Conservation (phyloP, 37 sponge, comb jelly and placozoan species). For the Hexactinellida sp. region DNA sequence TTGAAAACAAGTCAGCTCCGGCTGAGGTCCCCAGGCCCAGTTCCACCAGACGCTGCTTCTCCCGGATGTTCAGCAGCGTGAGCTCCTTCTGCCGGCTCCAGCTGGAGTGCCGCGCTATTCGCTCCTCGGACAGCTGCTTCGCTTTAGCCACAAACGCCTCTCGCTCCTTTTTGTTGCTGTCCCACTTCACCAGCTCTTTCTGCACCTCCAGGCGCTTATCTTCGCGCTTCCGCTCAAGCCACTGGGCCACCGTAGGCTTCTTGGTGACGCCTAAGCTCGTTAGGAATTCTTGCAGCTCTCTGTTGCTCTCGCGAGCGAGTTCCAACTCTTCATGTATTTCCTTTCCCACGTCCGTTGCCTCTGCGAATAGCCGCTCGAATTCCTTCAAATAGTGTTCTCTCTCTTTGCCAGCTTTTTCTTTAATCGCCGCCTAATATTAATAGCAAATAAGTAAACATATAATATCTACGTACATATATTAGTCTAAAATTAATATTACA, state of each 20-base stretch:
- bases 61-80: background rate
- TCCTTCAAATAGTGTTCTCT: background rate
- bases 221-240: conserved; percentile 53
- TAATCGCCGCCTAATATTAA: background rate
- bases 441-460: background rate
- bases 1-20: background rate
- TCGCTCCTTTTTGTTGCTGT: conserved; percentile 19
- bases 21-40: background rate
- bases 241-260: conserved; percentile 64
- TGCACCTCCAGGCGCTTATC: conserved; percentile 45
- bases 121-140: background rate
- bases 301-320: conserved; percentile 30
- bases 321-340: conserved; percentile 28
- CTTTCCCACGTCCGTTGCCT: conserved; percentile 22
- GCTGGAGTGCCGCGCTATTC: background rate
- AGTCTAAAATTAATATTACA: too few relatives aligned
- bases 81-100: background rate
- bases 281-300: conserved; percentile 25
- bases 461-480: background rate
- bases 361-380: background rate
- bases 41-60: conserved; percentile 8
- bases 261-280: conserved; percentile 30
- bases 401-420: background rate
- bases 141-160: background rate
- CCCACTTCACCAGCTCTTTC: conserved; percentile 49